These are phyloP conservation scores for Leptopilina drosophilae DNA, from an alignment of 2,888 invertebrate genomes.

Conservation along the genomic window DNA sequence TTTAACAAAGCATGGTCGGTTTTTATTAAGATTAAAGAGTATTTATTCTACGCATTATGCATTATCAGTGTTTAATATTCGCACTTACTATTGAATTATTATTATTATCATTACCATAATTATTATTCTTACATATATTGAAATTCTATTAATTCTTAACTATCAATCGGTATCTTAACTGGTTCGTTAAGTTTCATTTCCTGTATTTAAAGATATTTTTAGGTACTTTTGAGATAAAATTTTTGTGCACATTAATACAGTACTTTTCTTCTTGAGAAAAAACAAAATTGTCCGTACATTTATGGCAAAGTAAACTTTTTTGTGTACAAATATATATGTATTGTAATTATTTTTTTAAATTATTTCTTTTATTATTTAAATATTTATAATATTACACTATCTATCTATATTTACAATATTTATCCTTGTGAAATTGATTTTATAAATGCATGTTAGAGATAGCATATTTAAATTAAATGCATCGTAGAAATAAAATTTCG, in stretches of 20 bases:
- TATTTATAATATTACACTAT: not conserved
- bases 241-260: slow-evolving; percentile 31
- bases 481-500: not conserved
- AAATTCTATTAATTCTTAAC: slow-evolving; percentile 27
- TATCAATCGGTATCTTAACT: slow-evolving; percentile 29
- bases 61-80: slow-evolving; percentile 29
- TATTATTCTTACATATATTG: slow-evolving; percentile 9
- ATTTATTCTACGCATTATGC: slow-evolving; percentile 17
- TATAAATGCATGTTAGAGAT: slow-evolving; percentile 3
- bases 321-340: slow-evolving; percentile 36
- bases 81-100: slow-evolving; percentile 22
- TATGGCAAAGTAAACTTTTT: slow-evolving; percentile 27
- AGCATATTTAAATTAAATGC: not conserved
- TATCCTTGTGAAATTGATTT: slow-evolving; percentile 30
- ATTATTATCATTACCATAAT: not conserved
- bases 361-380: too few species aligned
- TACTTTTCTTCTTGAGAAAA: slow-evolving; percentile 1
- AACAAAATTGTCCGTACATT: slow-evolving; percentile 20
- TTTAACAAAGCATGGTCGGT: slow-evolving; percentile 20
- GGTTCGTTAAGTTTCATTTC: slow-evolving; percentile 24
- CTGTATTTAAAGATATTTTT: slow-evolving; percentile 8
- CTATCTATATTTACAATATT: slow-evolving; percentile 36
- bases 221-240: slow-evolving; percentile 22
- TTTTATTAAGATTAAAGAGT: slow-evolving; percentile 6
- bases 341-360: not conserved